Evolutionary conservation across 2,113 vertebrate species (phyloP), one percentile per base, ranked within the genome.

Genomic region (Mionectes macconnelli): DNA sequence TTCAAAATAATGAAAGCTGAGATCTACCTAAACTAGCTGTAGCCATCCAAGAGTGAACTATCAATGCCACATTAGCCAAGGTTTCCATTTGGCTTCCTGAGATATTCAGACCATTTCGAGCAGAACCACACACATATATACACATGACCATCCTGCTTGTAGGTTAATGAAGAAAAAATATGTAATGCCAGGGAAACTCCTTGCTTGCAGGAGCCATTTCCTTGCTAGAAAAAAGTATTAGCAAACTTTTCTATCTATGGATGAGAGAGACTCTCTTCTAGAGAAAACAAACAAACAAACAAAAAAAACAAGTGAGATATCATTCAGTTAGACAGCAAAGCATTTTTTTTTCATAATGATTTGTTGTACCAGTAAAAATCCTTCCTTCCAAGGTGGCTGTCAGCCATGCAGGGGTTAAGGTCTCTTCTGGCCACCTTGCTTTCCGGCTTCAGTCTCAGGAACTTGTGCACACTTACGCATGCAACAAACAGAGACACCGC

Each of bases 391-490:
- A 40, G n/a, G 12, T 62, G n/a, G 17, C 1, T 0, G 4, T 69
- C 44, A 45, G 45, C 12, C 24, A 14, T 8, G 39, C 25, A 70
- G 19, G 63, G 45, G 84, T 94, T 96, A 94, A 94, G 0, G 0
- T 22, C 33, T 80, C 47, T 53, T 73, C 45, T 82, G 10, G 0
- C 16, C 74, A 87, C 67, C 37, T 80, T 82, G 21, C 37, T 79
- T 83, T 74, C 47, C 24, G 88, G 50, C 31, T 64, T 79, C 75
- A 96, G 94, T 87, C 49, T 93, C 82, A 33, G 14, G 77, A 91
- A 94, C 90, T 69, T 66, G 74, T 91, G 74, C 77, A 74, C 63
- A 44, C 30, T 80, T 96, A 87, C 12, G 75, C 50, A 88, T 63
- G 75, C 74, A 79, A 69, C 62, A 95, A 94, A 92, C 64, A 91